These are phyloP conservation scores for Saccostrea echinata DNA, from an alignment of 1,140 invertebrate species.

Conservation along the genomic window DNA sequence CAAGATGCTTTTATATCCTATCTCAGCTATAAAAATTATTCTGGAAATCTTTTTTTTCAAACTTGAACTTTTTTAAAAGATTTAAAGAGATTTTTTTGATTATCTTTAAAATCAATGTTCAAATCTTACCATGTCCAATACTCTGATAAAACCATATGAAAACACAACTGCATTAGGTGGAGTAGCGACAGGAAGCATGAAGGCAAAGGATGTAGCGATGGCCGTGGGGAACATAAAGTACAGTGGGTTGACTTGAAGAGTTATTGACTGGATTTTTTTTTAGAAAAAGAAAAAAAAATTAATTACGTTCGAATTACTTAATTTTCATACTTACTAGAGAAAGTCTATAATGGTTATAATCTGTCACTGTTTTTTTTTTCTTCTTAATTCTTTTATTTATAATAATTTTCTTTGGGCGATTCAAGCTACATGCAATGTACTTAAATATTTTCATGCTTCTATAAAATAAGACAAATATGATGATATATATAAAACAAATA, in stretches of 20 bases:
- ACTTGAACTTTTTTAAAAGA: no score
- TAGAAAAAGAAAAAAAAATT: slow-evolving; percentile 2
- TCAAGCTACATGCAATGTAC: no score
- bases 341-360: neutral
- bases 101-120: no score
- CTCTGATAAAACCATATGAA: slow-evolving; percentile 79
- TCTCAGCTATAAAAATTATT: no score
- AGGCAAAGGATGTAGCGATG: slow-evolving; percentile 88
- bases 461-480: no score
- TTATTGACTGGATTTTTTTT: slow-evolving; percentile 76
- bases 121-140: slow-evolving; percentile 79
- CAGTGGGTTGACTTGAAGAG: slow-evolving; percentile 86
- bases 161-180: slow-evolving; percentile 97
- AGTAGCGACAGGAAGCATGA: slow-evolving; percentile 90
- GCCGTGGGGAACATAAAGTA: slow-evolving; percentile 93
- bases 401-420: no score
- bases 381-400: neutral
- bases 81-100: no score
- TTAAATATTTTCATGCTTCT: no score
- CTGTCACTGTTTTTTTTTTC: no score
- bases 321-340: neutral
- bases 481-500: no score
- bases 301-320: no score
- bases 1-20: no score
- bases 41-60: neutral